A percentile compares a stretch with the other conserved stretches of the same genome.
phyloP scores from a whole-genome alignment of 2,797 vertebrate species.

The Antrozous pallidus region DNA sequence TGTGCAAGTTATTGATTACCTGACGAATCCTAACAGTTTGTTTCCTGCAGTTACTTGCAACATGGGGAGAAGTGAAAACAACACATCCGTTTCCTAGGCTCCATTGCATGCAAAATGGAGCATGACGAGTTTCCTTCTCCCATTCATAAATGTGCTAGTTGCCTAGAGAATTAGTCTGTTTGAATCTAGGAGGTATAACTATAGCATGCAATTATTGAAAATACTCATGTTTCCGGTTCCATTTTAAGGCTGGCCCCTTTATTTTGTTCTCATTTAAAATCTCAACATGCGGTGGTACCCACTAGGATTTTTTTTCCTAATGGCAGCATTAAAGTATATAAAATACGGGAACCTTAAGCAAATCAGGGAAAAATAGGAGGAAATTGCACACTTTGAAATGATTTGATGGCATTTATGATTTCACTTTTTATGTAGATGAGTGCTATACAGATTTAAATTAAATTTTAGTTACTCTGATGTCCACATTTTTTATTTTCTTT shows the following conservation, averaged over 20 bases:
- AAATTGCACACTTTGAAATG: neutral
- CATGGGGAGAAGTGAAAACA: slow-evolving; percentile 72
- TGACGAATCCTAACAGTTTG: slow-evolving; percentile 71
- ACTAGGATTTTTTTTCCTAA: too few relatives aligned
- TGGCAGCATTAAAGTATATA: neutral
- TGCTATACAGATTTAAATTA: neutral
- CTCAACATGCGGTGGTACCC: neutral
- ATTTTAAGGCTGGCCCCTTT: neutral
- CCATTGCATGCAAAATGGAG: neutral
- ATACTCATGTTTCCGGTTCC: neutral
- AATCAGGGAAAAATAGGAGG: neutral
- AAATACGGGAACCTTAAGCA: neutral
- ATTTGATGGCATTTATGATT: neutral
- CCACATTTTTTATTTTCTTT: neutral
- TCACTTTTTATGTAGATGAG: neutral
- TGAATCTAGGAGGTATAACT: neutral
- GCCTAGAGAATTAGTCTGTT: neutral
- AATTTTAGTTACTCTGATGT: neutral
- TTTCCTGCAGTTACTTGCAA: slow-evolving; percentile 73
- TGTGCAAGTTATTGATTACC: slow-evolving; percentile 74
- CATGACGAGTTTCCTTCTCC: neutral
- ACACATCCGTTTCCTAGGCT: slow-evolving; percentile 46
- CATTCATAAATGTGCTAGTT: neutral
- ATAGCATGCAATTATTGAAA: neutral
- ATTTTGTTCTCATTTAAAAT: neutral